Base-by-base conservation (phyloP, 1,140 invertebrate species). In the Leptoteleia sp. region DNA sequence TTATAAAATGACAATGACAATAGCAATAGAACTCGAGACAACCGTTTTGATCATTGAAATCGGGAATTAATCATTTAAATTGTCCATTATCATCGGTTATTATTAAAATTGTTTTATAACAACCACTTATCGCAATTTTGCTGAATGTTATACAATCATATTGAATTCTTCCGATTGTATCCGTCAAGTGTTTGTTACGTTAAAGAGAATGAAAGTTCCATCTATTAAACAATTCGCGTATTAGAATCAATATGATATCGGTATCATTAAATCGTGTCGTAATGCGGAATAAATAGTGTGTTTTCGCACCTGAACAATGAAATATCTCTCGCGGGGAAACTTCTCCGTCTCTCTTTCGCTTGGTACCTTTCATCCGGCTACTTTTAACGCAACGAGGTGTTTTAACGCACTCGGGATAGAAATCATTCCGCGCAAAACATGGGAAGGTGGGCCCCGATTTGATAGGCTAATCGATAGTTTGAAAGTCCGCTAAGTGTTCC, bases 361-460 rank as follows among this genome's bases (percentile, higher is more conserved):
- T 33, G 19, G 13, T 11, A 4, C 9, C 16, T 27, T 25, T 33
- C 38, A 25, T 45, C 40, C 42, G 9, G 43, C 57, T 47, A 40
- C 48, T 71, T 71, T 42, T 65, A 35, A 22, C 22, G 27, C 55
- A 80, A 68, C 37, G 19, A 43, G 54, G 48, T 15, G 13, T 47
- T 40, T 1, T 25, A 22, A 22, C 19, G 5, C 19, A 22, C 57
- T 37, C 29, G 37, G 38, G 12, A 67, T 68, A 62, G 57, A 73
- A 71, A 79, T 61, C 64, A 65, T 50, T 73, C 40, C 42, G 35
- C 31, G 54, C n/a, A 50, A 70, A 67, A 71, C n/a, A 17, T 17
- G 45, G 42, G 27, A 73, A 67, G 65, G 65, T 59, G 67, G 61
- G 67, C n/a, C n/a, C 15, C 45, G 43, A 40, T 43, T 70, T 59